Base-by-base conservation (phyloP, 2,888 invertebrate species). In the Teleogryllus oceanicus region DNA sequence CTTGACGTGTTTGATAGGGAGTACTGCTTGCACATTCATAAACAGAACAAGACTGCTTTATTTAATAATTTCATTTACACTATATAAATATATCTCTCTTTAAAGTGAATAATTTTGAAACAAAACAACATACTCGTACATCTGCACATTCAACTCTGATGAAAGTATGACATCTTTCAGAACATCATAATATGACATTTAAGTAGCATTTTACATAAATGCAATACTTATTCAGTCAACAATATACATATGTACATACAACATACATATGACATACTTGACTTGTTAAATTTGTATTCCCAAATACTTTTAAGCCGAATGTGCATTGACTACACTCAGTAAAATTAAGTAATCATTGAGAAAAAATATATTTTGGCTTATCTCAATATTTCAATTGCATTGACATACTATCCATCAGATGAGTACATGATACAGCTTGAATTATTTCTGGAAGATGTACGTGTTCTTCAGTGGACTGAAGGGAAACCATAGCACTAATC, bases 71-170 rank as follows among this genome's bases (percentile, higher is more conserved):
- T 62, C 62, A 62, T 62, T 62, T 62, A 62, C 62, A 62, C n/a
- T 62, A 62, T n/a, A 62, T 62, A 62, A 62, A 62, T 62, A 62
- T 62, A 62, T 62, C 62, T 62, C 62, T 62, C 62, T 62, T 62
- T 18, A 62, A 18, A 62, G 62, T 62, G n/a, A 62, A 18, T 62
- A 62, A 18, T 62, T 37, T 37, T 62, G 13, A 62, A 62, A 62
- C n/a, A 62, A 62, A 18, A 62, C 62, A 62, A 62, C 62, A 62
- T 18, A 62, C n/a, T 62, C 8, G 13, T 62, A 62, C 62, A 10
- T 62, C n/a, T 18, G 62, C 13, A 62, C 62, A 62, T 62, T 62
- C n/a, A 62, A 62, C n/a, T 62, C n/a, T 62, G 16, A 18, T 62
- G 37, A 37, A 37, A 37, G 37, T 37, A 37, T 37, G 37, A 37